Evolutionary conservation across 2,888 invertebrate species (phyloP).

Genomic region (Apodemia mormo): DNA sequence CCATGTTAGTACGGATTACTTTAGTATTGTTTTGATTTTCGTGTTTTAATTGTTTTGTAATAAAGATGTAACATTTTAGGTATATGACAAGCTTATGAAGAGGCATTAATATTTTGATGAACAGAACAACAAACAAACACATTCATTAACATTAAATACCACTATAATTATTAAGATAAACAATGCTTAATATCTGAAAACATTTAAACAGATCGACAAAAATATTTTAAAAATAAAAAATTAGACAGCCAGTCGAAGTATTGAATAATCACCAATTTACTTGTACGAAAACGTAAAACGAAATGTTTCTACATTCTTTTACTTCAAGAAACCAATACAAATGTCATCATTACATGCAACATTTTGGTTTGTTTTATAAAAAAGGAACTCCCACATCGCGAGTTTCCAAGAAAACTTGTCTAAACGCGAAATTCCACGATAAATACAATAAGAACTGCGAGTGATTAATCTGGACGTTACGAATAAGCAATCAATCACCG

Average conservation of each 20-base stretch:
- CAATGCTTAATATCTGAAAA: background rate
- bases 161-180: too few species aligned
- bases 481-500: slow-evolving; percentile 47
- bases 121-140: too few species aligned
- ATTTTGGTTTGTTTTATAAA: slow-evolving; percentile 52
- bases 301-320: slow-evolving; percentile 42
- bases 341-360: slow-evolving; percentile 69
- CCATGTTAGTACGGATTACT: too few species aligned
- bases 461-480: slow-evolving; percentile 52
- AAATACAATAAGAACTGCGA: slow-evolving; percentile 62
- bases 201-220: background rate
- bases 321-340: slow-evolving; percentile 63
- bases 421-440: slow-evolving; percentile 66
- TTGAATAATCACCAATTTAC: background rate
- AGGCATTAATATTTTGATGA: too few species aligned
- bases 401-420: slow-evolving; percentile 66
- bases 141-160: too few species aligned
- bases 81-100: too few species aligned
- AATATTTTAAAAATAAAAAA: background rate
- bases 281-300: slow-evolving; percentile 30
- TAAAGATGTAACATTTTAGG: too few species aligned
- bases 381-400: slow-evolving; percentile 69
- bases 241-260: background rate
- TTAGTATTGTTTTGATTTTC: too few species aligned
- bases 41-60: too few species aligned